Evolutionary conservation across 2,797 vertebrate genomes (phyloP), one percentile per base, ranked within the genome.

Genomic region (Corythornis leucogaster): DNA sequence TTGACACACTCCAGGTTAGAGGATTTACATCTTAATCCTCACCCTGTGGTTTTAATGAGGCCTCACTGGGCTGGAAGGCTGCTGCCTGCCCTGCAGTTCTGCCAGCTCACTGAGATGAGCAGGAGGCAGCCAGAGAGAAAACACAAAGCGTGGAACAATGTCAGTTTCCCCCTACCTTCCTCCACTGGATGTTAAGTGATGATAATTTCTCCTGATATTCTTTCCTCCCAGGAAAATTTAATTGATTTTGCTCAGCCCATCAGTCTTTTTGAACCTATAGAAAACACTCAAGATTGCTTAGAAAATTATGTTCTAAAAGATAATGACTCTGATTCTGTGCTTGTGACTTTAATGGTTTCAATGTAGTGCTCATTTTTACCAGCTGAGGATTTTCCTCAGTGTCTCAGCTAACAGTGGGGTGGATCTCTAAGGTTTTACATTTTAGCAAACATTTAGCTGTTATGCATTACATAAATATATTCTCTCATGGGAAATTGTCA

Each of bases 11-110:
- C 75, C 90, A 93, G 75, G 93, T 94, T 71, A 53, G 48, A 69
- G 75, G 86, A 94, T 90, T 96, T 95, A 90, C 75, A 78, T 89
- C 88, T 94, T 94, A 89, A 96, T 95, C 84, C 66, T 93, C 0
- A 0, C 58, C 82, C 80, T 69, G 46, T 28, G 46, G 38, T 93
- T 95, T 89, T 93, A 92, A 93, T 89, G 93, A 96, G 85, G 59
- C 78, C 76, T 85, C 76, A 6, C n/a, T 35, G 66, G 71, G 84
- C 79, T 82, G 71, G 57, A 68, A 88, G 51, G 58, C 59, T 90
- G 57, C 71, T 88, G 80, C 75, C 87, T 62, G 6, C 46, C 35
- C 66, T 0, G 0, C 70, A 68, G 70, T 21, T 84, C 79, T 85
- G 78, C 85, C 85, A 33, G 43, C 33, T 79, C 79, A 17, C 2